Conservation (phyloP, 2,113 vertebrate species). For the Deroptyus accipitrinus region DNA sequence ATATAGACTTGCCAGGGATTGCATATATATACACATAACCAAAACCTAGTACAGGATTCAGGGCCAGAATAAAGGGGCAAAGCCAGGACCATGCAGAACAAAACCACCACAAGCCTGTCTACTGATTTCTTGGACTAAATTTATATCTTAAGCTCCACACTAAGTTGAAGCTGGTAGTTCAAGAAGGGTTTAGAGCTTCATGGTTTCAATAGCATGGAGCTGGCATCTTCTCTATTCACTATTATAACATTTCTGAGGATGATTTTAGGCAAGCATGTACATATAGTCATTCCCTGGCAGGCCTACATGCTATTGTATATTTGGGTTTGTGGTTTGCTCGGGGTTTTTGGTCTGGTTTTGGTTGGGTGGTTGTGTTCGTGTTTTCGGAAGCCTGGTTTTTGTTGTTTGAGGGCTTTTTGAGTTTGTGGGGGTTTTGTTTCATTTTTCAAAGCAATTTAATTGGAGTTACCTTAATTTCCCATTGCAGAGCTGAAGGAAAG, state of each 20-base stretch:
- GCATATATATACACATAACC: accelerated
- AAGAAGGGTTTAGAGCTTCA: not conserved
- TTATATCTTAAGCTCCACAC: not conserved
- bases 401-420: not conserved
- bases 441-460: not conserved
- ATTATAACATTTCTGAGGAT: not conserved
- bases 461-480: not conserved
- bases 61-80: not conserved
- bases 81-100: not conserved
- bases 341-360: not conserved
- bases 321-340: not conserved
- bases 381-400: not conserved
- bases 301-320: not conserved
- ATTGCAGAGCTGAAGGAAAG: constrained; percentile 83
- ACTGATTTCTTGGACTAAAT: not conserved
- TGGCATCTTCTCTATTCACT: not conserved
- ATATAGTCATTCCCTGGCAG: not conserved
- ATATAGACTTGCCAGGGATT: not conserved
- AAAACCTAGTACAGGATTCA: not conserved
- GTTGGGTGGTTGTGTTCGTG: not conserved
- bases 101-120: not conserved
- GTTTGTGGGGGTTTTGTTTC: not conserved
- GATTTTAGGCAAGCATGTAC: not conserved
- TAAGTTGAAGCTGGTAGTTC: not conserved
- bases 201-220: not conserved